Evolutionary conservation across 2,797 vertebrate species (phyloP).

Genomic region (Sardinella longiceps): DNA sequence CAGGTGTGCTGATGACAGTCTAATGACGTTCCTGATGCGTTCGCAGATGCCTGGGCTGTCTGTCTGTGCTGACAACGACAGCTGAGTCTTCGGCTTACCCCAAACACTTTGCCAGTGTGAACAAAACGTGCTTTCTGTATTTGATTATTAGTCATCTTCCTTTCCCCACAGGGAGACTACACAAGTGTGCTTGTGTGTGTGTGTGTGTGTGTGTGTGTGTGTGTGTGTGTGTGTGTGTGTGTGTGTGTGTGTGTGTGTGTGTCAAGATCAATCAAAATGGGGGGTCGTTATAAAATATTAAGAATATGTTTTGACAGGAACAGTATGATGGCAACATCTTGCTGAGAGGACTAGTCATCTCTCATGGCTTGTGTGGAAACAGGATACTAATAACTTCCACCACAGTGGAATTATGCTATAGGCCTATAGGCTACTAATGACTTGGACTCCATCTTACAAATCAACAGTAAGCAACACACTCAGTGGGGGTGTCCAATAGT

Average conservation of each 20-base stretch:
- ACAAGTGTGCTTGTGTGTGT: slow-evolving; percentile 64
- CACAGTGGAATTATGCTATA: no score
- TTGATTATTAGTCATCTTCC: slow-evolving; percentile 37
- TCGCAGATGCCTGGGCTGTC: slow-evolving; percentile 17
- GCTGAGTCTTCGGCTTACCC: not conserved
- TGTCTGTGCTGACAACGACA: not conserved
- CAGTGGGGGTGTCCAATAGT: no score
- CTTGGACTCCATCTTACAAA: not conserved
- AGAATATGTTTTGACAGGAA: slow-evolving; percentile 17
- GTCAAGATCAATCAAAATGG: slow-evolving; percentile 20
- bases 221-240: slow-evolving; percentile 64
- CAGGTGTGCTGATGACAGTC: not conserved
- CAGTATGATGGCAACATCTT: not conserved
- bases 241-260: slow-evolving; percentile 63
- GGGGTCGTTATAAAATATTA: not conserved
- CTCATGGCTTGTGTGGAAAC: not conserved
- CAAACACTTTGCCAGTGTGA: not conserved
- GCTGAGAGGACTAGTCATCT: slow-evolving; percentile 8
- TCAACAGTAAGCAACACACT: no score
- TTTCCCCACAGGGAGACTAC: slow-evolving; percentile 49
- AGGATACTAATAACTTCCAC: no score
- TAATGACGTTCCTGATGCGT: slow-evolving; percentile 1
- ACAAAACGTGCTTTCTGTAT: slow-evolving; percentile 44
- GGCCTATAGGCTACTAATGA: no score
- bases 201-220: slow-evolving; percentile 64